Evolutionary conservation across 2,888 invertebrate species (phyloP), one percentile per base, ranked within the genome.

Genomic region (Psylliodes chrysocephalus): DNA sequence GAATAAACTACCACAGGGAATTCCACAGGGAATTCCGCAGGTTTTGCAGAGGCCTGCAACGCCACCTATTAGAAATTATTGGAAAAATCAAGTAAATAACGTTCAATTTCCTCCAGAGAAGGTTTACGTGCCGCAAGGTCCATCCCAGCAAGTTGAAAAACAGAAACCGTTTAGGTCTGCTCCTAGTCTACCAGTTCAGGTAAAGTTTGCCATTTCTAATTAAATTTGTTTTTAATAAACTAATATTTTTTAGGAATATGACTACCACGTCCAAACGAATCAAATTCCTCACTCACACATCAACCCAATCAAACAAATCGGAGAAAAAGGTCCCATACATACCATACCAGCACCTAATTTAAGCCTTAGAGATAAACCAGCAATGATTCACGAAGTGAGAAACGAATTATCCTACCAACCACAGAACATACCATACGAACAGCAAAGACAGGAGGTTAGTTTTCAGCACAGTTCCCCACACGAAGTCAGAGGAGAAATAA

Each of bases 261-360:
- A 81, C 64, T 80, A 77, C 64, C 82, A 81, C 42, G 70, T 80
- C 7, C 81, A 80, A 69, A 79, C 77, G 22, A 82, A 80, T 63
- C 79, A 70, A 60, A 82, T 81, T 51, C 79, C 80, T n/a, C 69
- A 70, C 10, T 74, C 73, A 2, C 77, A 76, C 44, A 67, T 71
- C 1, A 77, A 79, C 56, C 75, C 81, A 1, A 82, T 83, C 19
- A 80, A 82, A 61, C 82, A 82, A 73, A 70, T 81, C 40, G 83
- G 80, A 7, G 82, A 83, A 60, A 86, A 87, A 77, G 92, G 91
- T 72, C 93, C 93, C 1, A 93, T 94, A 78, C 93, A 93, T 82
- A 93, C 93, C 7, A 92, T 94, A 70, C 93, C 93, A 76, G 93
- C 94, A 18, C 94, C 94, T 6, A 93, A 93, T 84, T 84, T 94